These are phyloP conservation scores for Lordiphosa andalusiaca DNA, from an alignment of 2,888 invertebrate genomes.

Conservation along the genomic window DNA sequence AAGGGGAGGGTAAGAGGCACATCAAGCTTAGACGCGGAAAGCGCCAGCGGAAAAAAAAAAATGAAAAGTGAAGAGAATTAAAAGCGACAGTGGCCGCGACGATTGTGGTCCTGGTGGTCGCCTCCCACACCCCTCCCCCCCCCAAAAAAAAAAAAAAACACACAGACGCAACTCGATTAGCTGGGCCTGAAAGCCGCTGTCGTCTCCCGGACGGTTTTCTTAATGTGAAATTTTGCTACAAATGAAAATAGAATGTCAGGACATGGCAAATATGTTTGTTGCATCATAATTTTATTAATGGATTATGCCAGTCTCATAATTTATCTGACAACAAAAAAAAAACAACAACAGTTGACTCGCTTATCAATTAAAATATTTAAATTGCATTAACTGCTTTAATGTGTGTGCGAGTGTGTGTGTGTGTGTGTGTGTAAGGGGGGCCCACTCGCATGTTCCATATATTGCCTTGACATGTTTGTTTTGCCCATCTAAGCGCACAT, in stretches of 20 bases:
- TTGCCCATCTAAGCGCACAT: slow-evolving; percentile 58
- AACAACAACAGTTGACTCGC: slow-evolving; percentile 51
- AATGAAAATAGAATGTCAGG: slow-evolving; percentile 56
- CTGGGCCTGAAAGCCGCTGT: slow-evolving; percentile 38
- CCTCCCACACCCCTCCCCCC: no score
- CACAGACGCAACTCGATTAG: slow-evolving; percentile 63
- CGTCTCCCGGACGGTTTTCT: slow-evolving; percentile 22
- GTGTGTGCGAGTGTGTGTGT: slow-evolving; percentile 9
- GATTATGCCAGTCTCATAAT: slow-evolving; percentile 54
- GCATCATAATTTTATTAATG: slow-evolving; percentile 66
- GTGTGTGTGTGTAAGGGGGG: not conserved
- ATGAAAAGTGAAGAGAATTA: slow-evolving; percentile 22
- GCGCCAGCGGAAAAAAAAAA: not conserved
- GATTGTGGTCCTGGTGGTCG: slow-evolving; percentile 48
- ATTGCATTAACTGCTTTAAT: slow-evolving; percentile 66
- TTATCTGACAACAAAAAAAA: slow-evolving; percentile 38
- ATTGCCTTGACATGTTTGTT: slow-evolving; percentile 39
- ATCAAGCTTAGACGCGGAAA: slow-evolving; percentile 2
- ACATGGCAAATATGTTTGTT: no score
- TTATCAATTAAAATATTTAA: slow-evolving; percentile 71
- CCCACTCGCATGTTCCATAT: slow-evolving; percentile 7
- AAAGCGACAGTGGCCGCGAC: slow-evolving; percentile 67
- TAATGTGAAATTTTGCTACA: slow-evolving; percentile 54
- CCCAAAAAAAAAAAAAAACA: no score
- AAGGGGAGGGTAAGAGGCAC: no score